phyloP scores from a whole-genome alignment of 2,113 vertebrate species.

The Platycercus adscitus region DNA sequence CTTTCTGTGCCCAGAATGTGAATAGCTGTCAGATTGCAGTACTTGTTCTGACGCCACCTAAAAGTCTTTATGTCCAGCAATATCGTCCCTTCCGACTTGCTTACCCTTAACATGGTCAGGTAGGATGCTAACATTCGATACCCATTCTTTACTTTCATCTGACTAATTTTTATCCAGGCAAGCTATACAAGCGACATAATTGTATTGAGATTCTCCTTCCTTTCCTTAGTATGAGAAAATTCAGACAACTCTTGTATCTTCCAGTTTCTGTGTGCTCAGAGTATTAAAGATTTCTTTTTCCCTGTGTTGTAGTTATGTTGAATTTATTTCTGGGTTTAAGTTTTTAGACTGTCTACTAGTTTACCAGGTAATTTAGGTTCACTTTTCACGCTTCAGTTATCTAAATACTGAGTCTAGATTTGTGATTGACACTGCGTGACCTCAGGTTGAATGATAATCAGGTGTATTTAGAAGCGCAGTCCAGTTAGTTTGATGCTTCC shows the following conservation, averaged over 20 bases:
- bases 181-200: neutral
- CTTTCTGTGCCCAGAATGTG: constrained; percentile 4
- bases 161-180: neutral
- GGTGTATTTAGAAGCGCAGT: neutral
- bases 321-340: neutral
- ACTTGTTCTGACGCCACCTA: constrained; percentile 1
- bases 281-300: neutral
- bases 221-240: neutral
- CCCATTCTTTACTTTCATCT: neutral
- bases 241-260: neutral
- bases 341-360: neutral
- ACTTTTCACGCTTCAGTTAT: neutral
- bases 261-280: neutral
- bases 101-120: neutral
- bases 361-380: neutral
- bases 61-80: neutral
- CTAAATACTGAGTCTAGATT: neutral
- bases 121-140: neutral
- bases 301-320: neutral
- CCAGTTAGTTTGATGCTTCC: neutral
- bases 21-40: constrained; percentile 3
- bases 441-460: neutral
- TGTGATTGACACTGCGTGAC: neutral
- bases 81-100: neutral
- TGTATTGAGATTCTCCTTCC: neutral